These are phyloP conservation scores for Dione juno DNA, from an alignment of 2,888 invertebrate species.

Conservation along the genomic window DNA sequence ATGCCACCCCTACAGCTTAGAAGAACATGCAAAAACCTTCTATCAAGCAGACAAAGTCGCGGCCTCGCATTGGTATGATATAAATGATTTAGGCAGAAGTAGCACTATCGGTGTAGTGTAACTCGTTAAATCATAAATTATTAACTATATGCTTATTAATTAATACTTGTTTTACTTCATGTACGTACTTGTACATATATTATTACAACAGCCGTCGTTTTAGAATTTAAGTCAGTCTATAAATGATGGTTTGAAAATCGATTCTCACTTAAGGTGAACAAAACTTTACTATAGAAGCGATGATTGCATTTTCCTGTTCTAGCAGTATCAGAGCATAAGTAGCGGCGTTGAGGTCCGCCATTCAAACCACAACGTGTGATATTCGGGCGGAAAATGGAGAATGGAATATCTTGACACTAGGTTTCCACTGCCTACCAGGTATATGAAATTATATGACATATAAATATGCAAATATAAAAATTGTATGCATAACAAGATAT, in stretches of 20 bases:
- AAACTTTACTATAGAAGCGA: no score
- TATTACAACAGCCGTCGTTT: not conserved
- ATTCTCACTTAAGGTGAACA: not conserved
- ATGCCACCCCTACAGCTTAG: no score
- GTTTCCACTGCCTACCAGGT: not conserved
- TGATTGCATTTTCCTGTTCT: no score
- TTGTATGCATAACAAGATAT: no score
- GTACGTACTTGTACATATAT: slow-evolving; percentile 1
- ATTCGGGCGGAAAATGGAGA: not conserved
- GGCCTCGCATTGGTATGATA: not conserved
- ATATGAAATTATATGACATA: not conserved
- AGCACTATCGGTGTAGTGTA: not conserved
- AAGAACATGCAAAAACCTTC: no score
- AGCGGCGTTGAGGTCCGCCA: no score
- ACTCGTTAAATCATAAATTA: slow-evolving; percentile 13
- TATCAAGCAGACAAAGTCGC: not conserved
- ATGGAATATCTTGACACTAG: not conserved
- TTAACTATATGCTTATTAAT: slow-evolving; percentile 9
- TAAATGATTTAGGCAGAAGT: slow-evolving; percentile 17
- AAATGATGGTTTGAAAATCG: not conserved
- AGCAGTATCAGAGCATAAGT: no score
- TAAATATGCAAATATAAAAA: no score
- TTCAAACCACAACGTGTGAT: not conserved
- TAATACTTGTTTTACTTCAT: slow-evolving; percentile 16
- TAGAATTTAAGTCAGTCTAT: not conserved